phyloP scores from a whole-genome alignment of 2,797 vertebrate species.

The Sebastes cheni region DNA sequence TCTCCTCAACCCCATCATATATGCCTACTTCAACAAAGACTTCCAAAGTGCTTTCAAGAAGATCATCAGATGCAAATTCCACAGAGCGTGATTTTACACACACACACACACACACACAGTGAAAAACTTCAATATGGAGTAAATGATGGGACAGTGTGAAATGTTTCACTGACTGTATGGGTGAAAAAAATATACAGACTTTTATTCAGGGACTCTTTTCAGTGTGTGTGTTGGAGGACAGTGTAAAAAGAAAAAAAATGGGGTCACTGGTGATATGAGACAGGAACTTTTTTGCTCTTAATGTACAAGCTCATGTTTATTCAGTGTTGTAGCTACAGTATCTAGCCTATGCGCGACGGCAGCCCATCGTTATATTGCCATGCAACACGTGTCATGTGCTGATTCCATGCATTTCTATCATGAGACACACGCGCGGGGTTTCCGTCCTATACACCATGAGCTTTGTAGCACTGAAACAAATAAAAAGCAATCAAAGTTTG shows the following conservation, averaged over 20 bases:
- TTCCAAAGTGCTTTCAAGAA: conserved; percentile 99
- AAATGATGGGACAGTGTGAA: conserved; percentile 5
- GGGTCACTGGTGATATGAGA: conserved; percentile 24
- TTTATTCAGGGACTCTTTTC: conserved; percentile 68
- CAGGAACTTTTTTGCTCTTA: conserved; percentile 41
- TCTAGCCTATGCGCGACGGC: conserved; percentile 63
- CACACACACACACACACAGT: neutral
- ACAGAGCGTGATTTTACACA: conserved; percentile 85
- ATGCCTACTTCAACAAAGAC: conserved; percentile 99
- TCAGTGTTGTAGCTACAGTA: conserved; percentile 74
- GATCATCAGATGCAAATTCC: conserved; percentile 95
- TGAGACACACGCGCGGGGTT: conserved; percentile 51
- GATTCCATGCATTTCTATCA: conserved; percentile 70
- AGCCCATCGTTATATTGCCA: conserved; percentile 73
- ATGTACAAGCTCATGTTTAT: conserved; percentile 74
- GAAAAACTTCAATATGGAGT: neutral
- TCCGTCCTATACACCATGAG: conserved; percentile 60
- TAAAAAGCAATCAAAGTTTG: conserved; percentile 71
- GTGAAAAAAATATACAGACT: conserved; percentile 36
- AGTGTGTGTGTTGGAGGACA: conserved; percentile 24
- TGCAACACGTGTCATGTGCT: conserved; percentile 73
- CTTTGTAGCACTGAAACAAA: conserved; percentile 71
- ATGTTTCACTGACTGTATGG: conserved; percentile 36
- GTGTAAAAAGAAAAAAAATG: conserved; percentile 32
- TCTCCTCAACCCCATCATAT: conserved; percentile 96